Evolutionary conservation across 1,140 invertebrate species (phyloP).

Genomic region (Stegodyphus mimosarum): DNA sequence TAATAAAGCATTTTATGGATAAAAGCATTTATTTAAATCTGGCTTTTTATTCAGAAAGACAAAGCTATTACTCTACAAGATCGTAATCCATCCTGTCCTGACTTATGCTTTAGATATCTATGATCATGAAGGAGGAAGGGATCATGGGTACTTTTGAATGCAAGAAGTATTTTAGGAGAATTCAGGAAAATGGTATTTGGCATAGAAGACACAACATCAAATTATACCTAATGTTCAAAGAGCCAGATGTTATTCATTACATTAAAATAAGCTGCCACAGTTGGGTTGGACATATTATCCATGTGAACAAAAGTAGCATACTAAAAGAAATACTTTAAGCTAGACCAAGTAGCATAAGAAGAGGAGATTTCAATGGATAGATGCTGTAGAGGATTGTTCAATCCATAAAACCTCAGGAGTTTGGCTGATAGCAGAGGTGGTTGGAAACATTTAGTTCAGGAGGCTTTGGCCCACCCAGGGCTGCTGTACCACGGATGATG

Average conservation of each 20-base stretch:
- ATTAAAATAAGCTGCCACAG: neutral
- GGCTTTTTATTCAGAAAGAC: slow-evolving; percentile 4
- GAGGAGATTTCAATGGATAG: neutral
- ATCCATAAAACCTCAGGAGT: neutral
- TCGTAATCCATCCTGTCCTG: neutral
- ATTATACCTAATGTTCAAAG: no score
- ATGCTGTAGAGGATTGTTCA: neutral
- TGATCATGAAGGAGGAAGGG: slow-evolving; percentile 1
- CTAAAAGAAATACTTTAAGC: neutral
- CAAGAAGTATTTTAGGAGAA: slow-evolving; percentile 1
- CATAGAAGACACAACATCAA: neutral
- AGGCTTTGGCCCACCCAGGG: slow-evolving; percentile 10
- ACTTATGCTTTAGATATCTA: neutral
- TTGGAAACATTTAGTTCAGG: slow-evolving; percentile 6
- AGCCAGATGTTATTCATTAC: neutral
- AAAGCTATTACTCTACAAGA: slow-evolving; percentile 1
- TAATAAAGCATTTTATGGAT: slow-evolving; percentile 4
- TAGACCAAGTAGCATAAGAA: neutral
- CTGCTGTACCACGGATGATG: neutral
- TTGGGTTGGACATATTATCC: neutral
- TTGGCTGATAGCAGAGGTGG: neutral
- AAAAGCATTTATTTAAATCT: neutral
- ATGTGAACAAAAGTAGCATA: neutral
- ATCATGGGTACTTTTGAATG: neutral
- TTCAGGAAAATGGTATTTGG: slow-evolving; percentile 15